Conservation (phyloP, 1,140 invertebrate genomes). For the Tetraneura akinire region DNA sequence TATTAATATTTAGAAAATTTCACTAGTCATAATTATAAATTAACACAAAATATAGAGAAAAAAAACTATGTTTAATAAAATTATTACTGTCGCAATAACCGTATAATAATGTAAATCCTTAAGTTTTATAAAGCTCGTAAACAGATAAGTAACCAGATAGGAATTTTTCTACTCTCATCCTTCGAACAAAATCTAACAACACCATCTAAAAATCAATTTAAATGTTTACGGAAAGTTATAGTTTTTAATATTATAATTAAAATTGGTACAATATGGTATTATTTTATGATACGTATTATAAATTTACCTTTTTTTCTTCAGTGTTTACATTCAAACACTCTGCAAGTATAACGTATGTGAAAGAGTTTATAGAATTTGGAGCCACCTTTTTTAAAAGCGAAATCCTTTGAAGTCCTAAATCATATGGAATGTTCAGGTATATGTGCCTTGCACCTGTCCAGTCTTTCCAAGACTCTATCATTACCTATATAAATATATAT, state of each 20-base stretch:
- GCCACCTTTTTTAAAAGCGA: constrained; percentile 59
- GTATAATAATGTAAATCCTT: not conserved
- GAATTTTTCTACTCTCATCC: constrained; percentile 58
- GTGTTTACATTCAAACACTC: constrained; percentile 59
- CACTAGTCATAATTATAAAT: no score
- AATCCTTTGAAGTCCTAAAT: constrained; percentile 59
- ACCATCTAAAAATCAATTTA: constrained; percentile 29
- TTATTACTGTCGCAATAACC: no score
- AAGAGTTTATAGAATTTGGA: constrained; percentile 58
- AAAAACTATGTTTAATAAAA: no score
- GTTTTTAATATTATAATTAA: not conserved
- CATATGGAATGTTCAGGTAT: constrained; percentile 60
- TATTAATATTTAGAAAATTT: no score
- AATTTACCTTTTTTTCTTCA: constrained; percentile 56
- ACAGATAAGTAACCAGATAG: constrained; percentile 41
- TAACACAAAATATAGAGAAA: no score
- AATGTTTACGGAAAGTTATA: not conserved
- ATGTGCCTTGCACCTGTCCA: constrained; percentile 62
- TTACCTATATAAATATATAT: constrained; percentile 53
- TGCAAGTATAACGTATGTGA: constrained; percentile 61
- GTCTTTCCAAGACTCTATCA: constrained; percentile 62
- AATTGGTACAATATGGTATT: not conserved
- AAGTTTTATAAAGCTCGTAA: constrained; percentile 35
- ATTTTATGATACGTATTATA: not conserved
- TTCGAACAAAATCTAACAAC: constrained; percentile 44